Percentiles rank a stretch among this genome's conserved stretches.
Evolutionary conservation across 2,888 invertebrate species (phyloP).

Genomic region (Ectemnius continuus): DNA sequence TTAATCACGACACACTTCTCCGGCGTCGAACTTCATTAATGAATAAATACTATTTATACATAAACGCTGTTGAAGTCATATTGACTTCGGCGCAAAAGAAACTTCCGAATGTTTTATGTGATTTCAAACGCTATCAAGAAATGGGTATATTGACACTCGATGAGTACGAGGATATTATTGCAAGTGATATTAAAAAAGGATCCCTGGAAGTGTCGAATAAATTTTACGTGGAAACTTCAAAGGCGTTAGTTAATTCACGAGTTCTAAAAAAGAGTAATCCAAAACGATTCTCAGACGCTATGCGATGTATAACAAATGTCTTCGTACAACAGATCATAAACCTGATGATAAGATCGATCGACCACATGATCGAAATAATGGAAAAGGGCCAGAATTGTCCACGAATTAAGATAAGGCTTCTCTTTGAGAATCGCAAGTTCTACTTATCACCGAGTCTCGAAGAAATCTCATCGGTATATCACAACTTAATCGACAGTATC

Average conservation of each 20-base stretch:
- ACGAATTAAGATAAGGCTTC: conserved; percentile 81
- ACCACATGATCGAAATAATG: conserved; percentile 81
- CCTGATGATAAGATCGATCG: conserved; percentile 84
- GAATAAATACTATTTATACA: conserved; percentile 67
- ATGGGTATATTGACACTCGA: conserved; percentile 58
- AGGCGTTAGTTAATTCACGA: conserved; percentile 33
- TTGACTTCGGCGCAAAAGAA: conserved; percentile 69
- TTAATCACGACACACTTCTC: conserved; percentile 40
- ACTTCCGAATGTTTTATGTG: conserved; percentile 75
- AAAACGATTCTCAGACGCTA: conserved; percentile 72
- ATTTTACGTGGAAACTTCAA: conserved; percentile 62
- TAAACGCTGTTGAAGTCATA: conserved; percentile 64
- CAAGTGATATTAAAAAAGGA: conserved; percentile 73
- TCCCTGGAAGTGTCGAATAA: conserved; percentile 72
- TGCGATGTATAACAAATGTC: conserved; percentile 77
- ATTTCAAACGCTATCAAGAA: conserved; percentile 66
- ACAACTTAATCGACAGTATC: conserved; percentile 81
- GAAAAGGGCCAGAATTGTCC: conserved; percentile 81
- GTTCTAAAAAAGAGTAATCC: conserved; percentile 62
- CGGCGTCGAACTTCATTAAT: conserved; percentile 49
- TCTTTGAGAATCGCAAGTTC: conserved; percentile 80
- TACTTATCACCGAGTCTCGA: conserved; percentile 80
- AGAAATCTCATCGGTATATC: conserved; percentile 81
- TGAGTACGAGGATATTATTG: conserved; percentile 67
- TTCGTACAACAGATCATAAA: conserved; percentile 83